Evolutionary conservation across 2,888 invertebrate genomes (phyloP).

Genomic region (Eupithecia subumbrata): DNA sequence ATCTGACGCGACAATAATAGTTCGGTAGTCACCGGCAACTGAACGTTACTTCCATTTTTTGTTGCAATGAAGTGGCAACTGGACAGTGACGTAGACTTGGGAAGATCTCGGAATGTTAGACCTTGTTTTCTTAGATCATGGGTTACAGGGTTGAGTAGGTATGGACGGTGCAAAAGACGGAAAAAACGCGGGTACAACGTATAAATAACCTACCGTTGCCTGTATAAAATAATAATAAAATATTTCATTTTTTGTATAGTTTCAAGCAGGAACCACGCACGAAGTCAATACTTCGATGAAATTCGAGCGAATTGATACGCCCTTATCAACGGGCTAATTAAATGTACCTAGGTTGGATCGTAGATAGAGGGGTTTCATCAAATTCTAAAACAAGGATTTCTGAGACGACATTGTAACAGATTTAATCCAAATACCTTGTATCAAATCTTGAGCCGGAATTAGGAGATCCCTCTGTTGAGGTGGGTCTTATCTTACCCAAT

Average conservation of each 20-base stretch:
- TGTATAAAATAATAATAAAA: no score
- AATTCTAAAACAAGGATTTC: not conserved
- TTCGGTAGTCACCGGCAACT: no score
- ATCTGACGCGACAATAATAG: no score
- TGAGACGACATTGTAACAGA: slow-evolving; percentile 25
- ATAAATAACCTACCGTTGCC: not conserved
- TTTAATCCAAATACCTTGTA: slow-evolving; percentile 35
- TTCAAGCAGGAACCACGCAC: not conserved
- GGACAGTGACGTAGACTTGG: no score
- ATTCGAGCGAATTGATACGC: not conserved
- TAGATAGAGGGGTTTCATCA: not conserved
- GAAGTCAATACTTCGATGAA: not conserved
- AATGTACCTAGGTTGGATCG: not conserved
- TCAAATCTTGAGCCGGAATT: slow-evolving; percentile 14
- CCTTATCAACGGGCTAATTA: not conserved
- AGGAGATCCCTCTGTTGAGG: slow-evolving; percentile 13
- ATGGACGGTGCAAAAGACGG: not conserved
- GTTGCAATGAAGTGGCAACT: no score
- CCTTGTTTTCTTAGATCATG: no score
- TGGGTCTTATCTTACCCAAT: slow-evolving; percentile 21
- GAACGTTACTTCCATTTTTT: no score
- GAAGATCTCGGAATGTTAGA: no score
- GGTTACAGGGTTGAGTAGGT: not conserved
- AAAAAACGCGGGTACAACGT: not conserved
- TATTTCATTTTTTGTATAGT: no score